Evolutionary conservation across 2,888 invertebrate genomes (phyloP), one percentile per base, ranked within the genome.

Genomic region (Tryphoninae sp.): DNA sequence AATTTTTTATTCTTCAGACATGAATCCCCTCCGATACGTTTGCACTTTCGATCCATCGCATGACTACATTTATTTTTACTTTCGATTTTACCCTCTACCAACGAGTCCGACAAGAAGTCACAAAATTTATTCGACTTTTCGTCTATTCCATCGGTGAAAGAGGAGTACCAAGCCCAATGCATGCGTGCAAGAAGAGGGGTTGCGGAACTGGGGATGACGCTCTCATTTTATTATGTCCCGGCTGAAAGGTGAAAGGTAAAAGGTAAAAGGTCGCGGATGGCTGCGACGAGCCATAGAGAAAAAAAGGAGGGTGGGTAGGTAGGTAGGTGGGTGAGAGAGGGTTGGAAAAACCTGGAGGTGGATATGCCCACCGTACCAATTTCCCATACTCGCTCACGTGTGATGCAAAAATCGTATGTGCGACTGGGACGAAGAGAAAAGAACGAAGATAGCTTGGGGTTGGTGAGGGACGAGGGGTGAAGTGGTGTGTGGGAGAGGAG

Each of bases 351-450:
- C 62, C 65, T 74, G 68, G 26, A 59, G 72, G 78, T 76, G 75
- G 68, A 79, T 82, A 79, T 73, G 74, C 76, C 72, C 76, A 64
- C 81, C 81, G 49, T 81, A 73, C 83, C 83, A 81, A 83, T 81
- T 83, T 81, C 64, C 81, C 79, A 81, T 81, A 73, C 76, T 73
- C 78, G 79, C 69, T 81, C 83, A 73, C 75, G 76, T 53, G 79
- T 65, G 81, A 76, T 78, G 75, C 69, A 73, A 83, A 83, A 81
- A 83, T 81, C 81, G 68, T 51, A 71, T 55, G 83, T 55, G 73
- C 72, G 68, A 78, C 72, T 33, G 75, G 68, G 81, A 71, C 59
- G 62, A 42, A 26, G 40, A 62, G 19, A 72, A 71, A 40, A 73
- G 53, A 61, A 62, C 71, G 71, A 65, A 72, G 64, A 77, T 69